phyloP scores from a whole-genome alignment of 2,888 invertebrate genomes.

The Coremacera marginata region DNA sequence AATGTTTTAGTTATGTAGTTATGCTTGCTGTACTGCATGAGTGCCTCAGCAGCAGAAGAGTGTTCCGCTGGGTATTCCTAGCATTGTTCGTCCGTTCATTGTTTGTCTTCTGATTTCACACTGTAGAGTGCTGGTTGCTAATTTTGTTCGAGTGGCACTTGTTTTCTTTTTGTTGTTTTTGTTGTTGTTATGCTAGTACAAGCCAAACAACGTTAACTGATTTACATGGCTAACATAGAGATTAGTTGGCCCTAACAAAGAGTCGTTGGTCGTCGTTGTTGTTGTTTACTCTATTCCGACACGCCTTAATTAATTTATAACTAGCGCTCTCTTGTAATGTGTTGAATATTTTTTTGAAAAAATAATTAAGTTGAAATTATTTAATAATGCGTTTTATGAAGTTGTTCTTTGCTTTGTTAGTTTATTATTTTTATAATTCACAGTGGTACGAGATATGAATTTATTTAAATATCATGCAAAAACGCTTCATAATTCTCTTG shows the following conservation, averaged over 20 bases:
- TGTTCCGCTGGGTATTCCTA: too few relatives aligned
- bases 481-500: too few relatives aligned
- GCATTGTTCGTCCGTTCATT: not conserved
- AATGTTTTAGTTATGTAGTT: conserved; percentile 17
- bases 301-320: not conserved
- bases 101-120: not conserved
- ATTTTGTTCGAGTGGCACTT: not conserved
- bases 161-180: not conserved
- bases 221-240: conserved; percentile 16
- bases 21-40: not conserved
- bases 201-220: conserved; percentile 18
- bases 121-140: not conserved
- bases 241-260: not conserved
- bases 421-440: too few relatives aligned
- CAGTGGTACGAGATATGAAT: too few relatives aligned
- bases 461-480: too few relatives aligned
- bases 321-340: too few relatives aligned
- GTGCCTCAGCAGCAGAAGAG: not conserved
- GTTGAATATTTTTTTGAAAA: too few relatives aligned
- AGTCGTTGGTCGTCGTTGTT: not conserved
- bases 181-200: not conserved
- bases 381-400: too few relatives aligned
- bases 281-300: not conserved
- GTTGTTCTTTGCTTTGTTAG: too few relatives aligned
- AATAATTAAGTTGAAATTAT: too few relatives aligned